Conservation (phyloP, 2,888 invertebrate species). For the Silvanus unidentatus region DNA sequence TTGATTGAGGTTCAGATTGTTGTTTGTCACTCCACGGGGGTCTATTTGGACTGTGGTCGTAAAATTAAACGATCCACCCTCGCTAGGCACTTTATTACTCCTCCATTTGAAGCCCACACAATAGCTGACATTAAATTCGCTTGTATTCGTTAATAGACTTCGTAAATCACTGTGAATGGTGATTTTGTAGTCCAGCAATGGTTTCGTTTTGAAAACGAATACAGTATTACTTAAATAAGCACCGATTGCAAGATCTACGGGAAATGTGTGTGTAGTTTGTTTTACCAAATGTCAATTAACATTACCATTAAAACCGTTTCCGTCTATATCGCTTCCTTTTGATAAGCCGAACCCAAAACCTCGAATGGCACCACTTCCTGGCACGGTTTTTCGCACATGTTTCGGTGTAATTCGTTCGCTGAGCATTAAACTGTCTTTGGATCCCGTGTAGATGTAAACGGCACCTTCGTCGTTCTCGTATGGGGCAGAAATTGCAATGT, state of each 20-base stretch:
- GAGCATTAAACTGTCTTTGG: constrained; percentile 46
- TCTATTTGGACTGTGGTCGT: too few relatives aligned
- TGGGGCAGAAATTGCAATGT: constrained; percentile 61
- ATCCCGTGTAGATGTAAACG: constrained; percentile 60
- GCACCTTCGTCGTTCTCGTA: constrained; percentile 58
- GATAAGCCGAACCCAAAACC: constrained; percentile 61
- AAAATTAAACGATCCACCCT: too few relatives aligned
- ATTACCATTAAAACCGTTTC: constrained; percentile 58
- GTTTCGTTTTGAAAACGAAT: constrained; percentile 48
- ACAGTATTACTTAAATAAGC: constrained; percentile 53
- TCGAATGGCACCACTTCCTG: constrained; percentile 25
- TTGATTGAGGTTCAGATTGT: too few relatives aligned
- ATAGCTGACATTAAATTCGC: neutral
- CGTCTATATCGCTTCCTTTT: constrained; percentile 55
- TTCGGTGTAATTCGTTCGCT: constrained; percentile 51
- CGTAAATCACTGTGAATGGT: constrained; percentile 6
- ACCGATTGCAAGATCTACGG: constrained; percentile 57
- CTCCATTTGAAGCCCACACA: neutral
- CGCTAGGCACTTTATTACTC: too few relatives aligned
- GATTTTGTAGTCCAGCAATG: constrained; percentile 34
- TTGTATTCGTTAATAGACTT: neutral
- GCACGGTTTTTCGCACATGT: neutral
- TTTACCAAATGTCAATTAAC: neutral
- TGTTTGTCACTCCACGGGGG: too few relatives aligned
- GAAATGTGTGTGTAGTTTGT: constrained; percentile 1